Percentiles rank a stretch among this genome's conserved stretches.
Conservation (phyloP, 2,113 vertebrate species). For the Pseudopodoces humilis region DNA sequence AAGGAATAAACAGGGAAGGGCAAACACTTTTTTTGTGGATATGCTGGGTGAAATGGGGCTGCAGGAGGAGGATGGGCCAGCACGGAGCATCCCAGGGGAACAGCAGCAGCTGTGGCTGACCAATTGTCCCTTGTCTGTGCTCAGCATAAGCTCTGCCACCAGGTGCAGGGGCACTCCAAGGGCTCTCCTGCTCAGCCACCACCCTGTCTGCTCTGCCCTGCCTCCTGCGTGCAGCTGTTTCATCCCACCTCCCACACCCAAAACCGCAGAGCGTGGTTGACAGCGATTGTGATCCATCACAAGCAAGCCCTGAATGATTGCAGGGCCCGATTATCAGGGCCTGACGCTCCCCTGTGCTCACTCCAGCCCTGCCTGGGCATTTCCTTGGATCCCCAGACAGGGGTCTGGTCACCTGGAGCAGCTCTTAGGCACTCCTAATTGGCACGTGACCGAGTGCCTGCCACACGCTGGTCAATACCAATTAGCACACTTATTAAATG, state of each 20-base stretch:
- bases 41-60: neutral
- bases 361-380: neutral
- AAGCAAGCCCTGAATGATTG: neutral
- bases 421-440: neutral
- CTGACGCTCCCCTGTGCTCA: neutral
- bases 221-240: neutral
- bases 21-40: neutral
- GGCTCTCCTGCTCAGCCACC: rapidly evolving
- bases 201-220: neutral
- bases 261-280: rapidly evolving
- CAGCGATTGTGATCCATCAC: rapidly evolving
- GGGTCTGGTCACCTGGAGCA: neutral
- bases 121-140: neutral
- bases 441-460: constrained; percentile 36
- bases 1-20: neutral
- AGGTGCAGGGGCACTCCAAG: rapidly evolving
- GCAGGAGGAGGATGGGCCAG: neutral
- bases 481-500: constrained; percentile 61
- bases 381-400: neutral
- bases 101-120: neutral
- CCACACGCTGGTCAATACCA: constrained; percentile 53
- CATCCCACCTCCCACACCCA: neutral
- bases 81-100: neutral
- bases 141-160: neutral
- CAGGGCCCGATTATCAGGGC: neutral